Base-by-base conservation (phyloP, 2,113 vertebrate species). In the Campylorhamphus procurvoides region DNA sequence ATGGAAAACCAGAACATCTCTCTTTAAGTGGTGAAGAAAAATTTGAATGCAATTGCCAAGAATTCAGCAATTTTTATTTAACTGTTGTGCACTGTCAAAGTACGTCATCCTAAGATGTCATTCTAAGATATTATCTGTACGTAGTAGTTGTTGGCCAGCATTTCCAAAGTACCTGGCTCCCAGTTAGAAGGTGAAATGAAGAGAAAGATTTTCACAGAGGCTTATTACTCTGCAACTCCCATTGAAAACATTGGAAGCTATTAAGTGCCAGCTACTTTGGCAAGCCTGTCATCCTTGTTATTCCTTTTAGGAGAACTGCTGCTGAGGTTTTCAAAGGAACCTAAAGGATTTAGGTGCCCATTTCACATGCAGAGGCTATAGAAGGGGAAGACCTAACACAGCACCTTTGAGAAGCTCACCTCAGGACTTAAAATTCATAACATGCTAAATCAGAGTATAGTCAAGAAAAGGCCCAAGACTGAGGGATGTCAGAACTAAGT, bases 41-140 rank as follows among this genome's bases (percentile, higher is more conserved):
- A 22, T 60, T 72, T 90, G 42, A 94, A 89, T 49, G 62, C 25
- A 40, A 35, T 67, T 89, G 46, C 49, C 33, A 80, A 11, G 13
- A 93, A 86, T 86, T 82, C 90, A 89, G 83, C 44, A 60, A 15
- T 46, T 92, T 84, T 92, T 92, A 13, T 64, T 89, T 89, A 81
- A 49, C 52, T 68, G 11, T 60, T 78, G 23, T 63, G 63, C 47
- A 56, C 52, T 72, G 75, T 86, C 40, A 72, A 90, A 78, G 19
- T 33, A 14, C 12, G 40, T 40, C 40, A 40, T 40, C 40, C 40
- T 40, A 40, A 40, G 40, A 40, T 66, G 76, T 89, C 83, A 74
- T 72, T 37, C 73, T 35, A 60, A 72, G 46, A 35, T 46, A 35
- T 42, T 46, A 64, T 50, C 71, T 69, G 83, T 85, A 77, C 39